Base-by-base conservation (phyloP, 2,888 invertebrate genomes). In the Atrina japonica region DNA sequence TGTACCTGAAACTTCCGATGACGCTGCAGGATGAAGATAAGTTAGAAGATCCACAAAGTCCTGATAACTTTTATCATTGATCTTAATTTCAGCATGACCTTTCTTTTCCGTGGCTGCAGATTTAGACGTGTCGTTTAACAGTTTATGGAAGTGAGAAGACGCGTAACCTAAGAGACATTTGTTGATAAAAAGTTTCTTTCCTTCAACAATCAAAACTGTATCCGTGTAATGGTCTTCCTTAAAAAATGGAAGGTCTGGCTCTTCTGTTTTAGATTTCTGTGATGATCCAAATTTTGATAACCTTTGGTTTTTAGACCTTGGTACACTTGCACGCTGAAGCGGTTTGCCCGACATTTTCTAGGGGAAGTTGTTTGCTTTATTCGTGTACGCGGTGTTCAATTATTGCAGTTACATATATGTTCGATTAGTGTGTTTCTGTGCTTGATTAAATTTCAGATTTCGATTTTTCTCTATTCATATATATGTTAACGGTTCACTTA, bases 171-270 rank as follows among this genome's bases (percentile, higher is more conserved):
- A 40, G 21, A 72, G 18, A 9, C 63, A 52, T 29, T 58, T 40
- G 43, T 72, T 66, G 14, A 72, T 41, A 21, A 27, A 72, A 5
- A 72, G 43, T 53, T 63, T 72, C 43, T 63, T 66, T 2, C 63
- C 71, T 27, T 67, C 66, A 7, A 72, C 25, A n/a, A 72, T 29
- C 16, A 72, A 40, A 40, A 72, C 47, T 0, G 56, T 52, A 47
- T 72, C 67, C 7, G 71, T 72, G 16, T 63, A 67, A 14, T 52
- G 45, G n/a, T 72, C 71, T n/a, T 64, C 63, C 18, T 67, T 72
- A n/a, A 72, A 14, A 52, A 72, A 72, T 1, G 71, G 71, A 14
- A 61, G 49, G 14, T n/a, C 40, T 18, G 35, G 21, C 21, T 61
- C 61, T 21, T 61, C 52, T 25, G 7, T n/a, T n/a, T 43, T 16